phyloP scores from a whole-genome alignment of 2,888 invertebrate genomes.

The Epistrophe eligans region DNA sequence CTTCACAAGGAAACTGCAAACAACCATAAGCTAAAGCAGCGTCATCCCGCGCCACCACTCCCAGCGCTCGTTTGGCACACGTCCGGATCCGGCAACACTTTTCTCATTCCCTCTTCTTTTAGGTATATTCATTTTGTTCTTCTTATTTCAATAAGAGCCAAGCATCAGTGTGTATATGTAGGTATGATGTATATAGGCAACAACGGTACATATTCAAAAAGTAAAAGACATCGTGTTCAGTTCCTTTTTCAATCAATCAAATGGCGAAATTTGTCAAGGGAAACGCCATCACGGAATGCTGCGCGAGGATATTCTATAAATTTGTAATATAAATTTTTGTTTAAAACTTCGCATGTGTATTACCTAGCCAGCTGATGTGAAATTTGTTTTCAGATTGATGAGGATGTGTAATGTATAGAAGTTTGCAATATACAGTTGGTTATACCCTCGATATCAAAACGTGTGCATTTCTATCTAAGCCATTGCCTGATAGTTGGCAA shows the following conservation, averaged over 20 bases:
- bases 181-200: background rate
- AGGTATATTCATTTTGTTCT: constrained; percentile 11
- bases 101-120: background rate
- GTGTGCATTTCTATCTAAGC: background rate
- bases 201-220: constrained; percentile 32
- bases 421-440: background rate
- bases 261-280: constrained; percentile 63
- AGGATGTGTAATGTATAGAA: constrained; percentile 15
- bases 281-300: constrained; percentile 29
- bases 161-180: background rate
- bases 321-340: constrained; percentile 41
- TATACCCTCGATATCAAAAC: background rate
- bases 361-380: constrained; percentile 29
- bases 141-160: constrained; percentile 30
- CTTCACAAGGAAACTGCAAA: constrained; percentile 27
- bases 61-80: background rate
- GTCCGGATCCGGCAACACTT: constrained; percentile 45
- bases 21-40: background rate
- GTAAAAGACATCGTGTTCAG: constrained; percentile 43
- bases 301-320: constrained; percentile 48
- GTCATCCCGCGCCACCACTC: background rate
- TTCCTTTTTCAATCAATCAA: constrained; percentile 74
- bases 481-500: constrained; percentile 30
- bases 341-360: constrained; percentile 27
- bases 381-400: constrained; percentile 52